phyloP scores from a whole-genome alignment of 2,888 invertebrate species.

The Xylota segnis region DNA sequence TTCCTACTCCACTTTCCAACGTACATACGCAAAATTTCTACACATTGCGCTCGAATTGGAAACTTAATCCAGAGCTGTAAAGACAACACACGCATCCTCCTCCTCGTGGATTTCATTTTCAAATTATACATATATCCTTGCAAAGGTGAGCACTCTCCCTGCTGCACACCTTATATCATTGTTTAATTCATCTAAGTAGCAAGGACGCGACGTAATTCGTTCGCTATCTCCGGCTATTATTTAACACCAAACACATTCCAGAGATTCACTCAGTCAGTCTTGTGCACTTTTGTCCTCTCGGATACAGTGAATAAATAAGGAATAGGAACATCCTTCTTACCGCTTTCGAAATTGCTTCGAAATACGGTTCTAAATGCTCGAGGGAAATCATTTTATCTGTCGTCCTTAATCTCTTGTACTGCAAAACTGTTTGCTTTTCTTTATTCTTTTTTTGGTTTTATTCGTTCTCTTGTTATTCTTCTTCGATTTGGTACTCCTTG shows the following conservation, averaged over 20 bases:
- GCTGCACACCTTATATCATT: slow-evolving; percentile 15
- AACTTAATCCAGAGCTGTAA: slow-evolving; percentile 62
- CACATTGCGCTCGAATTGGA: slow-evolving; percentile 33
- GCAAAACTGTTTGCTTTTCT: slow-evolving; percentile 70
- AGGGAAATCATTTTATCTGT: slow-evolving; percentile 75
- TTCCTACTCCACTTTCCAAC: neutral
- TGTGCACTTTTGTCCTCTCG: slow-evolving; percentile 61
- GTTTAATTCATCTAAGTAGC: slow-evolving; percentile 62
- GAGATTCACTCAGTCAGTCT: slow-evolving; percentile 62
- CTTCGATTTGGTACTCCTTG: slow-evolving; percentile 60
- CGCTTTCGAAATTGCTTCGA: slow-evolving; percentile 70
- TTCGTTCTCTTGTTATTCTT: slow-evolving; percentile 32
- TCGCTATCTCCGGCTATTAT: slow-evolving; percentile 52
- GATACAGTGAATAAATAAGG: slow-evolving; percentile 69
- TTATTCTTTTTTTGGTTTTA: slow-evolving; percentile 24
- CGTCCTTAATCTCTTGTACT: slow-evolving; percentile 74
- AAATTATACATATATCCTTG: slow-evolving; percentile 54
- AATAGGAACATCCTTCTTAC: slow-evolving; percentile 62
- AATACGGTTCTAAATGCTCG: slow-evolving; percentile 72
- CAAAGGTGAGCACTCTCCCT: slow-evolving; percentile 33
- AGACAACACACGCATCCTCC: slow-evolving; percentile 50
- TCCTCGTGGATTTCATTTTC: slow-evolving; percentile 55
- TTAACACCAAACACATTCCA: slow-evolving; percentile 63
- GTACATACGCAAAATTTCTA: neutral
- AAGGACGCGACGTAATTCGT: slow-evolving; percentile 55